A percentile compares a stretch with the other conserved stretches of the same genome.
phyloP scores from a whole-genome alignment of 2,888 invertebrate genomes.

The Cephalotes varians region DNA sequence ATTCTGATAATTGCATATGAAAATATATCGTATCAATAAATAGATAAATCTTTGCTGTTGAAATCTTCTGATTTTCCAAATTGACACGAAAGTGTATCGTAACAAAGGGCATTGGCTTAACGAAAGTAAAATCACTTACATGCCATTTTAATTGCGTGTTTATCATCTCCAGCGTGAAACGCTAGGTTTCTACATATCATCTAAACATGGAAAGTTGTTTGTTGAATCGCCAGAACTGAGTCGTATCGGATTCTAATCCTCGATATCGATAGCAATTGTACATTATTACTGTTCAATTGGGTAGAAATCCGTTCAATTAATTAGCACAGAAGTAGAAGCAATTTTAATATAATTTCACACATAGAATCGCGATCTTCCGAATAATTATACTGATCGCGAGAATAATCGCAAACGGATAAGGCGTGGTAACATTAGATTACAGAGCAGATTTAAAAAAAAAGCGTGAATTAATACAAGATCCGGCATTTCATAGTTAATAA shows the following conservation, averaged over 20 bases:
- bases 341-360: slow-evolving; percentile 15
- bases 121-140: slow-evolving; percentile 68
- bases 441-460: slow-evolving; percentile 9
- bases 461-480: background rate
- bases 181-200: slow-evolving; percentile 24
- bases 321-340: background rate
- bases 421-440: slow-evolving; percentile 26
- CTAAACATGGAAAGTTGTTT: slow-evolving; percentile 49
- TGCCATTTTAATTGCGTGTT: slow-evolving; percentile 54
- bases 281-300: background rate
- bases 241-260: background rate
- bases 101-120: slow-evolving; percentile 54
- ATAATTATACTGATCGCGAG: slow-evolving; percentile 8
- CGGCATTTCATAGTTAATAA: slow-evolving; percentile 1
- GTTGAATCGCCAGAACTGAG: slow-evolving; percentile 9
- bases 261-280: background rate
- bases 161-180: slow-evolving; percentile 20
- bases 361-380: background rate
- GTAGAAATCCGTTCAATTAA: slow-evolving; percentile 38
- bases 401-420: slow-evolving; percentile 25
- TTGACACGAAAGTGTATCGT: slow-evolving; percentile 18
- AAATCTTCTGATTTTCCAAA: background rate
- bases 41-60: background rate
- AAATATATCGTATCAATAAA: background rate
- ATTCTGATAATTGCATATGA: background rate